These are phyloP conservation scores for Drosophila funebris DNA, from an alignment of 1,140 invertebrate species.

Conservation along the genomic window DNA sequence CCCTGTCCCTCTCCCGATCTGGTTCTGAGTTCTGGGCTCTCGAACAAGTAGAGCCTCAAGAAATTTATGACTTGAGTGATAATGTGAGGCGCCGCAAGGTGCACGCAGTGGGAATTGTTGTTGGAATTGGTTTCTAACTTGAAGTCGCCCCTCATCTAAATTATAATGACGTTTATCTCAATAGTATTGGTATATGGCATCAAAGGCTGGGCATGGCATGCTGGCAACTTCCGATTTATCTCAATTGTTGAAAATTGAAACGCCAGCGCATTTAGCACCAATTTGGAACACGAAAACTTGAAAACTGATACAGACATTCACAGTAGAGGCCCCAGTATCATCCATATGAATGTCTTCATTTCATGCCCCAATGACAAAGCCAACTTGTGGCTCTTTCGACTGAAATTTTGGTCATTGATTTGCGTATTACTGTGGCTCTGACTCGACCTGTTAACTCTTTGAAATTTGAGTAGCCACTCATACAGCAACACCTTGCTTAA, in stretches of 20 bases:
- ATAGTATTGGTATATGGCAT: conserved; percentile 22
- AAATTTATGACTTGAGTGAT: conserved; percentile 80
- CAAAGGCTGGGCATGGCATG: conserved; percentile 30
- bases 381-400: conserved; percentile 21
- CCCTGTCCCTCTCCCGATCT: neutral
- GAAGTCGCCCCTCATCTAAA: conserved; percentile 57
- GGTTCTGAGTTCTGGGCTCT: neutral
- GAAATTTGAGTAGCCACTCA: conserved; percentile 62
- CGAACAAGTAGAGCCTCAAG: conserved; percentile 19
- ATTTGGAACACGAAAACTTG: conserved; percentile 70
- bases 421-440: conserved; percentile 43
- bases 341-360: conserved; percentile 71
- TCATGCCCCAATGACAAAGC: conserved; percentile 29
- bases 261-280: conserved; percentile 79
- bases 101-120: conserved; percentile 44
- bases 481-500: neutral
- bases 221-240: conserved; percentile 80
- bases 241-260: conserved; percentile 82
- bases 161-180: conserved; percentile 52
- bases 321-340: conserved; percentile 14
- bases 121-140: neutral
- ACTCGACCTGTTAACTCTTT: conserved; percentile 66
- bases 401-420: conserved; percentile 31
- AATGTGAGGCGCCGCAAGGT: conserved; percentile 83
- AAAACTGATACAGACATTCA: conserved; percentile 59